These are phyloP conservation scores for Microcebus tavaratra DNA, from an alignment of 2,113 vertebrate species.

Conservation along the genomic window DNA sequence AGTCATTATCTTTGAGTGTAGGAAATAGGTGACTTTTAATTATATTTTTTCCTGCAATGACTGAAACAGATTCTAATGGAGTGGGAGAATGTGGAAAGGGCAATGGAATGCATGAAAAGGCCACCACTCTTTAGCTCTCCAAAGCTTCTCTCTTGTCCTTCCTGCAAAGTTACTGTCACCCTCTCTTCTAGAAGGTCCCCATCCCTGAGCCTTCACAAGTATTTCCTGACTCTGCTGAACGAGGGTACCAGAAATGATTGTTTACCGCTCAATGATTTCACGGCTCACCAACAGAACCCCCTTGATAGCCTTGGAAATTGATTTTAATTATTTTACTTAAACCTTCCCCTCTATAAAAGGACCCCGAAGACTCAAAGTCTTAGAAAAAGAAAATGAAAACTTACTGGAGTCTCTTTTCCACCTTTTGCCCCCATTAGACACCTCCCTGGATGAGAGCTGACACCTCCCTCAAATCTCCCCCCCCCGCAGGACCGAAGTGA, in stretches of 20 bases:
- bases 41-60: not conserved
- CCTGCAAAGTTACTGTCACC: not conserved
- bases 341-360: not conserved
- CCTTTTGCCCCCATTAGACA: not conserved
- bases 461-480: not conserved
- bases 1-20: not conserved
- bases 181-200: not conserved
- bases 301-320: not conserved
- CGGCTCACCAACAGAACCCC: not conserved
- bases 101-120: not conserved
- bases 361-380: not conserved
- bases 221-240: not conserved
- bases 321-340: not conserved
- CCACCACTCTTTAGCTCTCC: not conserved
- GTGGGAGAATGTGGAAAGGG: not conserved
- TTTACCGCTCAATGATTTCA: not conserved
- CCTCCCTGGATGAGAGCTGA: not conserved
- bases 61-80: not conserved
- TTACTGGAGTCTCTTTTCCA: not conserved
- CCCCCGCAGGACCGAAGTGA: not conserved
- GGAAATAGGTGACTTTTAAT: not conserved
- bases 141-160: not conserved
- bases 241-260: not conserved
- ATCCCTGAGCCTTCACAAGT: not conserved
- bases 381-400: not conserved